Evolutionary conservation across 64 coral and sea anemone genomes (phyloP), one percentile per base, ranked within the genome.

Genomic region (Astreopora myriophthalma): DNA sequence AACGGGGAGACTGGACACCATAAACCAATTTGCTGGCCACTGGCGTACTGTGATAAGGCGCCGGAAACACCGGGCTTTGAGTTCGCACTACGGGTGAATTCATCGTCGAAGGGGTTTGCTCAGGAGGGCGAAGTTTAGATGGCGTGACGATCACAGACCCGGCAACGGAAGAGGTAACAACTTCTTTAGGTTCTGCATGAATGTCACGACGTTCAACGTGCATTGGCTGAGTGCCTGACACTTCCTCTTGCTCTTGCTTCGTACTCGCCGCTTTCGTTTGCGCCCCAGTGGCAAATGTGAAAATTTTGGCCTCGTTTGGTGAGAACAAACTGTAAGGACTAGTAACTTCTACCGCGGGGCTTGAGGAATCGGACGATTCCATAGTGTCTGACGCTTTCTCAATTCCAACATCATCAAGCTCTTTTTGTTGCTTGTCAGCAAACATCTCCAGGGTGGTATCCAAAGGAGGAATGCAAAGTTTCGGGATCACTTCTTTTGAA

Each of bases 301-400:
- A 96, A 16, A 64, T 64, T 38, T 70, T 35, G 52, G 36, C 65
- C 42, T 96, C 68, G 5, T 61, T 40, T 38, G 90, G 76, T 19
- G 94, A 96, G 14, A 96, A 93, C 23, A 96, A 67, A 34, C 70
- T 85, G 31, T 76, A 32, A 44, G 94, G 94, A 35, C 94, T 96
- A 11, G 90, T 92, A 6, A 93, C 28, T 93, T 92, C 94, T 7
- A 13, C 51, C 10, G 48, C 69, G 6, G 87, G 76, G 66, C 68
- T 89, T 2, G 87, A 79, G 1, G 92, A 94, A 24, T 94, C 74
- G 37, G 74, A 80, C 48, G 79, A 19, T 29, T 79, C 75, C 11
- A 63, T 27, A 22, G 64, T 70, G 17, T 71, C 46, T 24, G 1
- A 2, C 32, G 58, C 63, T 20, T 19, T 29, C 52, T 40, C 67